Conservation (phyloP, 1,140 invertebrate genomes). For the Diorhabda carinulata region DNA sequence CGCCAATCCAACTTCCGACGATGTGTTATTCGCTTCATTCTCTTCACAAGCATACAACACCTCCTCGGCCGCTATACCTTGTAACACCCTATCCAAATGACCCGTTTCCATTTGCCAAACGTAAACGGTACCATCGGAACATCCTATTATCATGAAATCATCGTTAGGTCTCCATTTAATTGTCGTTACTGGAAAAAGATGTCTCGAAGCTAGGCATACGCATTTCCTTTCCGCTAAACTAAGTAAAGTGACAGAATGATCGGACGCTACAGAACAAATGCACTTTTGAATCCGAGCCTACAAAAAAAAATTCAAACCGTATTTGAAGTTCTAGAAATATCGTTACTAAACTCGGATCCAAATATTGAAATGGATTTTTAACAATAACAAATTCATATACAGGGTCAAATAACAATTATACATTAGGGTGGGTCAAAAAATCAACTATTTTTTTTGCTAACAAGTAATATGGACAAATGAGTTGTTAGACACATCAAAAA, state of each 20-base stretch:
- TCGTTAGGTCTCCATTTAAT: slow-evolving; percentile 97
- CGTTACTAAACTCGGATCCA: too few relatives aligned
- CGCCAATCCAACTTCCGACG: slow-evolving; percentile 73
- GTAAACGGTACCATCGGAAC: slow-evolving; percentile 95
- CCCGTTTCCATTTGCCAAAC: slow-evolving; percentile 99
- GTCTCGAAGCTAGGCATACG: slow-evolving; percentile 90
- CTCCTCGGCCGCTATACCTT: slow-evolving; percentile 93
- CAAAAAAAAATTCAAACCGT: not conserved
- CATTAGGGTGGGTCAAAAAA: too few relatives aligned
- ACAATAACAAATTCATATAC: too few relatives aligned
- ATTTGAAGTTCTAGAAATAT: too few relatives aligned
- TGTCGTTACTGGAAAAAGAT: slow-evolving; percentile 91
- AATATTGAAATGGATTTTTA: too few relatives aligned
- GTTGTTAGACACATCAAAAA: too few relatives aligned
- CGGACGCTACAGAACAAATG: slow-evolving; percentile 94
- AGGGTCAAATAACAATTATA: too few relatives aligned
- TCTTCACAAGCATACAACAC: slow-evolving; percentile 95
- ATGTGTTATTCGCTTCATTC: slow-evolving; percentile 54
- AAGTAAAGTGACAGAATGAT: slow-evolving; percentile 93
- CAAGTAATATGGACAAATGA: too few relatives aligned
- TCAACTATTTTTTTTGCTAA: too few relatives aligned
- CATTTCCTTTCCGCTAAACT: slow-evolving; percentile 93
- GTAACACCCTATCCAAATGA: slow-evolving; percentile 91
- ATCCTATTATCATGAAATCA: slow-evolving; percentile 98
- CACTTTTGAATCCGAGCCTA: slow-evolving; percentile 90